Base-by-base conservation (phyloP, 1,140 invertebrate species). In the Solenopsis invicta region DNA sequence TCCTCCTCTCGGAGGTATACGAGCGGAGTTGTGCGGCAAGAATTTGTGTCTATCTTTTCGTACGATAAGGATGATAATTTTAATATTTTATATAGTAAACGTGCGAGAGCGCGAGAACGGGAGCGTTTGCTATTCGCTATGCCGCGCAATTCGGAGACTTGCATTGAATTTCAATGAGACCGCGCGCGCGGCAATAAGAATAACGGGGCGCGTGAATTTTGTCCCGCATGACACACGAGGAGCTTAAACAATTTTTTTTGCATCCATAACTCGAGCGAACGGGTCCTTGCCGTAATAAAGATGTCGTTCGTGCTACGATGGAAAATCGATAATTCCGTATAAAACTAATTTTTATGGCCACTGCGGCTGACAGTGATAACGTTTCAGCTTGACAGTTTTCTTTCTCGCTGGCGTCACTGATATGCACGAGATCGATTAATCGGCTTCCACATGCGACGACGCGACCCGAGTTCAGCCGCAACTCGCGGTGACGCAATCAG, bases 341-440 rank as follows among this genome's bases (percentile, higher is more conserved):
- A 62, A 75, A 84, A 84, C 69, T 84, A 84, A 84, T 84, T 84
- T 82, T 84, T 84, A 84, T 84, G 29, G 80, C 80, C 69, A 48
- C 69, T 84, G 80, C 69, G 69, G 69, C 45, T 84, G 69, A 84
- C 80, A 74, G 80, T 84, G 80, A 88, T 84, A 82, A 88, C 87
- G 64, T 78, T 89, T 78, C 76, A 75, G 48, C 87, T 77, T 89
- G 66, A 77, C 87, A 76, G 88, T 69, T 88, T 78, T 75, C 88
- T 88, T 78, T 75, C 88, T 88, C 74, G 48, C 50, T 71, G 34
- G 18, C 56, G 34, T 45, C 62, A 48, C 21, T 52, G 86, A 50
- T 52, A 72, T 78, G 62, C 62, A 29, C 16, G 64, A 66, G 71
- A 87, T 89, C 88, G 88, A 88, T 89, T 89, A 89, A 89, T 89